These are phyloP conservation scores for Drosophila parabipectinata DNA, from an alignment of 1,140 invertebrate genomes.

Conservation along the genomic window DNA sequence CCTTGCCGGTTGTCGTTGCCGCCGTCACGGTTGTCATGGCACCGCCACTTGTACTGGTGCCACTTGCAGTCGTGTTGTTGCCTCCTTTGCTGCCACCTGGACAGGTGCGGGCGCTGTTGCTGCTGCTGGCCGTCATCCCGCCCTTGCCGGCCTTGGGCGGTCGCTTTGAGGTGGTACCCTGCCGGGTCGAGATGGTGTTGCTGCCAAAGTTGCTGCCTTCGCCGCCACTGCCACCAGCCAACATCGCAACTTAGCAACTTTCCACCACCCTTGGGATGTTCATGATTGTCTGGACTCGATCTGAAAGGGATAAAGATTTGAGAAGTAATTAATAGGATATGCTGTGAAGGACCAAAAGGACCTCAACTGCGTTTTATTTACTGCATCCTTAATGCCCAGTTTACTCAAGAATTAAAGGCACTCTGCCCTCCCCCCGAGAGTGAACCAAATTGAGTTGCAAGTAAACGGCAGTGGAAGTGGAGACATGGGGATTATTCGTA, in stretches of 20 bases:
- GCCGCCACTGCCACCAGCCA: constrained; percentile 28
- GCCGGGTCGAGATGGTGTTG: background rate
- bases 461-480: background rate
- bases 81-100: background rate
- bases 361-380: background rate
- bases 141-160: constrained; percentile 7
- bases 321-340: background rate
- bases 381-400: background rate
- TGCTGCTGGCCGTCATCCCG: constrained; percentile 26
- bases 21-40: constrained; percentile 35
- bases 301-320: background rate
- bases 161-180: constrained; percentile 31
- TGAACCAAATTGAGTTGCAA: constrained; percentile 1
- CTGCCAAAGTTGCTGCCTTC: constrained; percentile 12
- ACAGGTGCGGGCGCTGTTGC: constrained; percentile 7
- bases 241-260: constrained; percentile 22
- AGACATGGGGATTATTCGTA: background rate
- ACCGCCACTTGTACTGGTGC: background rate
- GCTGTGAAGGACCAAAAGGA: background rate
- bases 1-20: constrained; percentile 23
- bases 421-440: background rate
- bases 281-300: background rate
- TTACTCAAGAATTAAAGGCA: background rate
- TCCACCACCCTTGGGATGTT: background rate
- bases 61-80: background rate